Evolutionary conservation across 2,888 invertebrate genomes (phyloP).

Genomic region (Drosophila sordidapex): DNA sequence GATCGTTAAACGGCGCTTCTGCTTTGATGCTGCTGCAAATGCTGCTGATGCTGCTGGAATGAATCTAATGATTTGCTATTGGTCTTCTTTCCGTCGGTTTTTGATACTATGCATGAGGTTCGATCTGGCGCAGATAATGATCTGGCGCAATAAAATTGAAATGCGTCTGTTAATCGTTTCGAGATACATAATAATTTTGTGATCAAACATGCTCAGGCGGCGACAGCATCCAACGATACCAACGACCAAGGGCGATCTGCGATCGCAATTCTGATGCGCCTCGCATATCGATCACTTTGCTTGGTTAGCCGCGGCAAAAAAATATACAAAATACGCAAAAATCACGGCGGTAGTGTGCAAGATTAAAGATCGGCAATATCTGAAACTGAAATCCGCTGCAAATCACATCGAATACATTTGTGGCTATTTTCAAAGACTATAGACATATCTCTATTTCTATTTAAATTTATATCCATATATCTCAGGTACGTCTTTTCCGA

Average conservation of each 20-base stretch:
- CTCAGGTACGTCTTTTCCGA: too few relatives aligned
- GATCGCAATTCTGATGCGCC: conserved; percentile 27
- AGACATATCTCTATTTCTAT: not conserved
- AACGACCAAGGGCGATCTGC: conserved; percentile 32
- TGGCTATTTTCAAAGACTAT: not conserved
- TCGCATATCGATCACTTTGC: conserved; percentile 72
- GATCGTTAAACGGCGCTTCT: conserved; percentile 67
- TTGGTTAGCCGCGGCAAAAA: conserved; percentile 4
- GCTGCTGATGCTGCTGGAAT: conserved; percentile 32
- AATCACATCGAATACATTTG: not conserved
- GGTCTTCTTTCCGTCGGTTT: conserved; percentile 21
- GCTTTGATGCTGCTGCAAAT: conserved; percentile 60
- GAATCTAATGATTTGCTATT: conserved; percentile 70
- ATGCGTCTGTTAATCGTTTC: conserved; percentile 77
- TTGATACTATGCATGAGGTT: conserved; percentile 43
- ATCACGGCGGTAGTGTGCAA: conserved; percentile 57
- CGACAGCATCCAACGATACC: conserved; percentile 23
- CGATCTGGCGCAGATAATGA: conserved; percentile 66
- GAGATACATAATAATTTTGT: conserved; percentile 80
- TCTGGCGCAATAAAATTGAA: conserved; percentile 78
- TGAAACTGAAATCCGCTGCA: conserved; percentile 23
- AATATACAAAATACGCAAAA: conserved; percentile 66
- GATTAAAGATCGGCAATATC: not conserved
- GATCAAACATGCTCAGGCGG: conserved; percentile 53
- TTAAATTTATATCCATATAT: not conserved